Base-by-base conservation (phyloP, 1,140 invertebrate genomes). In the Tyrophagus putrescentiae region DNA sequence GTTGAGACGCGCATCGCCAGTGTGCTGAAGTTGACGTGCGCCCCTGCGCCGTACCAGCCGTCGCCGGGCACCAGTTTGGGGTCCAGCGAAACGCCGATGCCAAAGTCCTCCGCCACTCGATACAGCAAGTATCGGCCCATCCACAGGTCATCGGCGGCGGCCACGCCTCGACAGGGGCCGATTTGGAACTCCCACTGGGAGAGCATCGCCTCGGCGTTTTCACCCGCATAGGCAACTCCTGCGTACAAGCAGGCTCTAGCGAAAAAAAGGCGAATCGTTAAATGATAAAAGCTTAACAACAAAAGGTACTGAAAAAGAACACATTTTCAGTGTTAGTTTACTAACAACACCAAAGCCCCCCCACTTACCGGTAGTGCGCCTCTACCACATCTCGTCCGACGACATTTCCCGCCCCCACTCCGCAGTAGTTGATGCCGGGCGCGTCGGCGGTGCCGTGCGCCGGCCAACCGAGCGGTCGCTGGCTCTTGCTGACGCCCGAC, bases 201-300 rank as follows among this genome's bases (percentile, higher is more conserved):
- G 4, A 88, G 87, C 82, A 92, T 92, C 7, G 92, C 91, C 70
- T 95, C 92, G 1, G 89, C 90, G 70, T 96, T 95, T 16, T 83
- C 87, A 18, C 91, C 91, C 57, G 83, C 79, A 58, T 96, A 82
- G 44, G 84, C 82, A 39, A 95, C 78, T 11, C 91, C 91, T 54
- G 91, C 85, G 68, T 88, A 95, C 1, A 96, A 75, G 68, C 87
- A 90, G 57, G 82, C 82, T 32, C 78, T 72, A n/a, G n/a, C n/a
- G n/a, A n/a, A n/a, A n/a, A n/a, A n/a, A n/a, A n/a, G n/a, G n/a
- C n/a, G n/a, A n/a, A n/a, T n/a, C n/a, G n/a, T n/a, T n/a, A n/a
- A n/a, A n/a, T n/a, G n/a, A n/a, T n/a, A n/a, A n/a, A n/a, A n/a
- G n/a, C n/a, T n/a, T n/a, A n/a, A n/a, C n/a, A n/a, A n/a, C n/a